phyloP scores from a whole-genome alignment of 2,888 invertebrate species.

The Eretmocerus hayati region DNA sequence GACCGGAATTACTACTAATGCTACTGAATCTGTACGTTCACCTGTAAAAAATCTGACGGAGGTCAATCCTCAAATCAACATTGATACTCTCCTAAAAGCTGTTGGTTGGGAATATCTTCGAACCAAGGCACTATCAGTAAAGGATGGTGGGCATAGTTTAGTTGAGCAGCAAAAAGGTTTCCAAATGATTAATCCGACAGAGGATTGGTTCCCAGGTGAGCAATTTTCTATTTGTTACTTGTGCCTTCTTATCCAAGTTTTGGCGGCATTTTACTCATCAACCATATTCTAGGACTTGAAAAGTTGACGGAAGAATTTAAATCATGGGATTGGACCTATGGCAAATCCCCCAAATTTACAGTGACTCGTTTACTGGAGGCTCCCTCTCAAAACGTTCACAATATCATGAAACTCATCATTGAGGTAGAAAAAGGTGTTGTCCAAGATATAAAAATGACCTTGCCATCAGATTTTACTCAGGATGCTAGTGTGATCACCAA shows the following conservation, averaged over 20 bases:
- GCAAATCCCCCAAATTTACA: conserved; percentile 78
- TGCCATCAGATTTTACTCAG: conserved; percentile 59
- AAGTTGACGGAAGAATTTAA: conserved; percentile 62
- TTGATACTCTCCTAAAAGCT: conserved; percentile 67
- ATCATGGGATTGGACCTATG: conserved; percentile 85
- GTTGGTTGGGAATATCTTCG: conserved; percentile 79
- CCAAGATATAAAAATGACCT: conserved; percentile 57
- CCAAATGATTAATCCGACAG: conserved; percentile 77
- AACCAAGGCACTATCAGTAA: conserved; percentile 59
- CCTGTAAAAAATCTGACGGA: conserved; percentile 78
- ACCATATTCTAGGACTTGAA: conserved; percentile 56
- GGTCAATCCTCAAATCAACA: conserved; percentile 62
- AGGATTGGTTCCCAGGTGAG: conserved; percentile 79
- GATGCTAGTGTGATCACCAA: conserved; percentile 61
- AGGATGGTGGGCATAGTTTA: conserved; percentile 65
- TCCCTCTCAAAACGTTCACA: conserved; percentile 37
- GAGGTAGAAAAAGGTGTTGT: conserved; percentile 61
- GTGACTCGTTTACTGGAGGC: conserved; percentile 61
- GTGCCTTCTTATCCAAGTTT: no score
- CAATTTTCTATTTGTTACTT: no score
- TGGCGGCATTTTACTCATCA: not conserved
- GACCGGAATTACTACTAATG: conserved; percentile 72
- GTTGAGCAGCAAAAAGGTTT: conserved; percentile 76
- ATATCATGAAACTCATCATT: conserved; percentile 55
- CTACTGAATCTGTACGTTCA: conserved; percentile 77